Evolutionary conservation across 2,797 vertebrate genomes (phyloP).

Genomic region (Paguma larvata): DNA sequence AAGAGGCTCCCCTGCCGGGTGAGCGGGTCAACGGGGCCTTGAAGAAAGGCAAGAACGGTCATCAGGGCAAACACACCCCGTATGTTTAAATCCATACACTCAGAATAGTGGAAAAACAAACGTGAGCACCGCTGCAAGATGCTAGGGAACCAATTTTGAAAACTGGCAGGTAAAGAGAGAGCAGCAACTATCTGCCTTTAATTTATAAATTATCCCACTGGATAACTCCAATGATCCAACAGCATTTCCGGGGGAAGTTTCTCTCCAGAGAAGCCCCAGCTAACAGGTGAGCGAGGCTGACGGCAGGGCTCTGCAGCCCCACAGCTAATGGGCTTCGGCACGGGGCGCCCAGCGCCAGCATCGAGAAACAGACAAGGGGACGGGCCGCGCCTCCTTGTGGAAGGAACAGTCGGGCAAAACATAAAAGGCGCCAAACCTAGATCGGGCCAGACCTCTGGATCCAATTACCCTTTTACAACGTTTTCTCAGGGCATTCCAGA

Average conservation of each 20-base stretch:
- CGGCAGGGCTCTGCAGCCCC: accelerated
- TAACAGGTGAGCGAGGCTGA: not conserved
- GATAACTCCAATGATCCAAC: no score
- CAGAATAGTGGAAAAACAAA: not conserved
- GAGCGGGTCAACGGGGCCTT: no score
- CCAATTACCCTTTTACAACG: not conserved
- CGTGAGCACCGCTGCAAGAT: accelerated
- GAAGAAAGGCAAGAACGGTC: accelerated
- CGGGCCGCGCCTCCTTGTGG: accelerated
- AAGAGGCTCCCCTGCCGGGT: not conserved
- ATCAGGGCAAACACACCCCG: no score
- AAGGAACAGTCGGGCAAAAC: not conserved
- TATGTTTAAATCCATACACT: accelerated
- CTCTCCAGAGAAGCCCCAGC: not conserved
- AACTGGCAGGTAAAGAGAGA: not conserved
- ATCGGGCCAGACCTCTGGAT: not conserved
- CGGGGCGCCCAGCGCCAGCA: not conserved
- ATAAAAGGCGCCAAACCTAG: not conserved
- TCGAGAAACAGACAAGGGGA: not conserved
- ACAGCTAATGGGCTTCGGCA: accelerated
- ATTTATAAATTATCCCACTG: accelerated
- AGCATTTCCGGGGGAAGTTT: accelerated
- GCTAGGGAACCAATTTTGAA: not conserved
- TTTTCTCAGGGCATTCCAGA: not conserved
- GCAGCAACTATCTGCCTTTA: no score